Percentiles rank a stretch among this genome's conserved stretches.
These are phyloP conservation scores for Hemibagrus guttatus DNA, from an alignment of 2,797 vertebrate genomes.

Conservation along the genomic window DNA sequence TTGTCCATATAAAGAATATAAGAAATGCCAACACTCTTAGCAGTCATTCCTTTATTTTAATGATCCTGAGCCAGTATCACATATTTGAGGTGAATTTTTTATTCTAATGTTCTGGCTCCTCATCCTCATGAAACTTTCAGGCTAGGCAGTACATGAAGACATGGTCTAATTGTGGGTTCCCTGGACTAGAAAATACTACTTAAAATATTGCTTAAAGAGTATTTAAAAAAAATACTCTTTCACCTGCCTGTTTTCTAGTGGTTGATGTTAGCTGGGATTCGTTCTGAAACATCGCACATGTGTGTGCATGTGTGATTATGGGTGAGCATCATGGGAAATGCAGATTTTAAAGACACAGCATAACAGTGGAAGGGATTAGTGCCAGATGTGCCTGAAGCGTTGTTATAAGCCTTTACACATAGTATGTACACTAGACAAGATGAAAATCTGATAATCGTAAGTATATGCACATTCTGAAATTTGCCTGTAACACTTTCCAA, in stretches of 20 bases:
- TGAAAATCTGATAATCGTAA: not conserved
- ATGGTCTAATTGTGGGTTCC: not conserved
- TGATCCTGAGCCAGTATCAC: not conserved
- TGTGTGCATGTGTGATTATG: not conserved
- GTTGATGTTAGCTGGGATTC: not conserved
- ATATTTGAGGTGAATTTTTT: constrained; percentile 10
- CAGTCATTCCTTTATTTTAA: not conserved
- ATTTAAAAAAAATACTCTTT: no score
- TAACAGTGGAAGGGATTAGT: not conserved
- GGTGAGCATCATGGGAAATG: not conserved
- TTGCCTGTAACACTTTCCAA: not conserved
- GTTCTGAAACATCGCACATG: not conserved
- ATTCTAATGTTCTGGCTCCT: not conserved
- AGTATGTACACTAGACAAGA: not conserved
- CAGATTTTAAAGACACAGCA: not conserved
- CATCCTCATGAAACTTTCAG: not conserved
- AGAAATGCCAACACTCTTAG: not conserved
- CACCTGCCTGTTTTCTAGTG: not conserved
- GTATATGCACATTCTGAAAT: not conserved
- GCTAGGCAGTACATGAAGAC: not conserved
- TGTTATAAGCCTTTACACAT: not conserved
- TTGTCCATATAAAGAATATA: not conserved
- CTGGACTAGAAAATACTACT: not conserved
- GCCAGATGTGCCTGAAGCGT: not conserved
- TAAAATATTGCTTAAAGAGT: not conserved